Conservation (phyloP, 2,888 invertebrate genomes). For the Drosophila cognata region DNA sequence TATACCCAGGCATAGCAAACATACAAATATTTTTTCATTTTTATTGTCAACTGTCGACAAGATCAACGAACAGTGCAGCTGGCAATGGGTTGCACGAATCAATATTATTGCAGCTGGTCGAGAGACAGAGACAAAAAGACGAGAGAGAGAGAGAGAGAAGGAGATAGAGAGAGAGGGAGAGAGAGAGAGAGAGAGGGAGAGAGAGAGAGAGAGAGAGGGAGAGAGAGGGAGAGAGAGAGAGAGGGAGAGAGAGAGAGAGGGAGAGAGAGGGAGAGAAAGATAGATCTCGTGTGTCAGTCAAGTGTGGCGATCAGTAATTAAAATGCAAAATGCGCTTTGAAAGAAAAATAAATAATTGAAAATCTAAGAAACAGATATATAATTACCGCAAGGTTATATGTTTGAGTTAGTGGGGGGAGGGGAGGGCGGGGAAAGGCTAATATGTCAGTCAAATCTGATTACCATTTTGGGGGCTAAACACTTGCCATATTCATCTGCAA, state of each 20-base stretch:
- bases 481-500: not conserved
- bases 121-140: too few relatives aligned
- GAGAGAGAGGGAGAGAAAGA: not conserved
- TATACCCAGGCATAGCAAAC: not conserved
- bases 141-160: too few relatives aligned
- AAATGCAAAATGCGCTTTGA: constrained; percentile 11
- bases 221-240: not conserved
- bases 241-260: too few relatives aligned
- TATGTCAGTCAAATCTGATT: not conserved
- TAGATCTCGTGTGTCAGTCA: not conserved
- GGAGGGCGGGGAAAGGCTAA: not conserved
- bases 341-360: not conserved
- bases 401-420: not conserved
- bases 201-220: not conserved
- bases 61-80: not conserved
- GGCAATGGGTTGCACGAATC: not conserved
- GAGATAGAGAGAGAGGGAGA: not conserved
- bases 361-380: not conserved
- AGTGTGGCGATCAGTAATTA: constrained; percentile 2
- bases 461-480: not conserved
- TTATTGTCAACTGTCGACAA: not conserved
- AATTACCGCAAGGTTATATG: not conserved
- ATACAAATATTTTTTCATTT: too few relatives aligned
- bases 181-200: not conserved
- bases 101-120: not conserved